These are phyloP conservation scores for Siniperca obscura DNA, from an alignment of 2,797 vertebrate genomes.

Conservation along the genomic window DNA sequence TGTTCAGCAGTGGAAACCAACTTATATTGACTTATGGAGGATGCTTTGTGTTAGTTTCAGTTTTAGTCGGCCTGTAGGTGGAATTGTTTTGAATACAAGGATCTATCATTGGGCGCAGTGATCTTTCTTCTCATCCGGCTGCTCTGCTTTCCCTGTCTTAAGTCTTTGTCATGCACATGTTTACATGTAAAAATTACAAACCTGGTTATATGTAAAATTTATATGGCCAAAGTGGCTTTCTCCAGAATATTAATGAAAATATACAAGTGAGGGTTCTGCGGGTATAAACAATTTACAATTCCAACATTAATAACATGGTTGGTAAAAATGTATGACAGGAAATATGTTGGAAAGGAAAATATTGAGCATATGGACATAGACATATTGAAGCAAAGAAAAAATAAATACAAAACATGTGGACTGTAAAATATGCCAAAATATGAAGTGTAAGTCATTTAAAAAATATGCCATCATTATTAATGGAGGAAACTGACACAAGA, in stretches of 20 bases:
- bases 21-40: not conserved
- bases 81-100: not conserved
- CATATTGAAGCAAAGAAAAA: not conserved
- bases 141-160: not conserved
- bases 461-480: constrained; percentile 27
- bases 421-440: constrained; percentile 11
- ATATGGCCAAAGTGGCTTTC: not conserved
- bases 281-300: not conserved
- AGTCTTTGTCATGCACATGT: not conserved
- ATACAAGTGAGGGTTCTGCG: not conserved
- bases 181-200: not conserved
- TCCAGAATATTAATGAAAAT: not conserved
- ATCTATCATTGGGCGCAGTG: not conserved
- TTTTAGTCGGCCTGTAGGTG: not conserved
- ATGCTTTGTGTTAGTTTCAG: not conserved
- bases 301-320: not conserved
- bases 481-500: constrained; percentile 13
- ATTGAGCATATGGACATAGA: constrained; percentile 2
- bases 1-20: not conserved
- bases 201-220: not conserved
- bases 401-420: constrained; percentile 14
- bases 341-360: not conserved
- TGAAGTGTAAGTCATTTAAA: constrained; percentile 25
- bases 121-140: not conserved
- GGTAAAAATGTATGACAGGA: not conserved